Base-by-base conservation (phyloP, 2,888 invertebrate genomes). In the Leptothorax acervorum region DNA sequence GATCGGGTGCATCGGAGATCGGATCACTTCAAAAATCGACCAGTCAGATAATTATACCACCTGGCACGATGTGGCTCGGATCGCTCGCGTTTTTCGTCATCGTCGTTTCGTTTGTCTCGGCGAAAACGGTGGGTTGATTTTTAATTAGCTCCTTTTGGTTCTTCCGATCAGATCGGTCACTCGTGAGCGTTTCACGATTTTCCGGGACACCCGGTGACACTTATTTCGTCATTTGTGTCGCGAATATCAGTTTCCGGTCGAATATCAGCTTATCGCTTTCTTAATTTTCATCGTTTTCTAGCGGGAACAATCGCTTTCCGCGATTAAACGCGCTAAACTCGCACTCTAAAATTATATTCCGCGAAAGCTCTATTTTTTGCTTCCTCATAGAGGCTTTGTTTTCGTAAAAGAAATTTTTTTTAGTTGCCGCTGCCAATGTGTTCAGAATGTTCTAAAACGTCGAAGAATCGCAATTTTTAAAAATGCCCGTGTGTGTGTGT, bases 21-120 rank as follows among this genome's bases (percentile, higher is more conserved):
- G 35, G 28, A 85, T 75, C 83, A 51, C 39, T 66, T 48, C 11
- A 78, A 57, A 71, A 66, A 66, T 82, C 48, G 12, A 62, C 35
- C n/a, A 48, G 66, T 51, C 70, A 74, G 75, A 90, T 74, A 84
- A 66, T 68, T 70, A 81, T 70, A 81, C 12, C 45, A 84, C 23
- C 78, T 83, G 83, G 60, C 48, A 90, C 75, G 60, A 91, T 91
- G 90, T 89, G 89, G 89, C 82, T 85, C 82, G 55, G 75, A 53
- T 42, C 81, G 60, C 68, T 91, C 75, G 31, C 76, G 28, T 45
- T 90, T 78, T 75, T 89, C 57, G 63, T 83, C 62, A 76, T 90
- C 70, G 63, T 86, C 70, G 42, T 79, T 73, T 84, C 84, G 11
- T 42, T 71, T 51, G 35, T 70, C 45, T 74, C 86, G 73, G 23